These are phyloP conservation scores for Pangasius sanitwongsei DNA, from an alignment of 2,797 vertebrate genomes.

Conservation along the genomic window DNA sequence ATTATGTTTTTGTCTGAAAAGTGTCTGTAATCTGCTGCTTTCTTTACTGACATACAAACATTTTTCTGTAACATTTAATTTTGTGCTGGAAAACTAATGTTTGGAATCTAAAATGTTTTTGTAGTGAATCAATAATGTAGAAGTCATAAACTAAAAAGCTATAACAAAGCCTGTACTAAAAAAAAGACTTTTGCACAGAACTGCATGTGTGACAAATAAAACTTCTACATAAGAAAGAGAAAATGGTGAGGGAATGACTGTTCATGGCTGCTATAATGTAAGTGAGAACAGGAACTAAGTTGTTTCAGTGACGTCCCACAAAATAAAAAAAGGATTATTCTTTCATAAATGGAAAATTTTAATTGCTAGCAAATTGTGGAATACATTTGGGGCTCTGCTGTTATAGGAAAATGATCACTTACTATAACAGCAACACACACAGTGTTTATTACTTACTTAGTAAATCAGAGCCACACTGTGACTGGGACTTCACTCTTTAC, in stretches of 20 bases:
- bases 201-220: background rate
- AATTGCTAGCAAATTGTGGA: background rate
- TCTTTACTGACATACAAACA: too few relatives aligned
- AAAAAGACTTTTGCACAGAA: too few relatives aligned
- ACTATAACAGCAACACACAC: background rate
- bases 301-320: background rate
- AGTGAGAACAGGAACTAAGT: background rate
- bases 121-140: too few relatives aligned
- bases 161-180: too few relatives aligned
- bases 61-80: too few relatives aligned
- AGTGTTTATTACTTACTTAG: background rate
- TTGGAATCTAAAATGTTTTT: too few relatives aligned
- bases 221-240: background rate
- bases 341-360: background rate
- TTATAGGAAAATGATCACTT: background rate
- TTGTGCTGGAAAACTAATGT: too few relatives aligned
- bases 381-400: background rate
- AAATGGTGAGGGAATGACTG: background rate
- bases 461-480: background rate
- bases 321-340: background rate
- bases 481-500: background rate
- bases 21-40: too few relatives aligned
- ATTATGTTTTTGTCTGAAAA: too few relatives aligned
- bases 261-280: background rate
- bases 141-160: too few relatives aligned